Evolutionary conservation across 2,888 invertebrate genomes (phyloP).

Genomic region (Cremastinae sp.): DNA sequence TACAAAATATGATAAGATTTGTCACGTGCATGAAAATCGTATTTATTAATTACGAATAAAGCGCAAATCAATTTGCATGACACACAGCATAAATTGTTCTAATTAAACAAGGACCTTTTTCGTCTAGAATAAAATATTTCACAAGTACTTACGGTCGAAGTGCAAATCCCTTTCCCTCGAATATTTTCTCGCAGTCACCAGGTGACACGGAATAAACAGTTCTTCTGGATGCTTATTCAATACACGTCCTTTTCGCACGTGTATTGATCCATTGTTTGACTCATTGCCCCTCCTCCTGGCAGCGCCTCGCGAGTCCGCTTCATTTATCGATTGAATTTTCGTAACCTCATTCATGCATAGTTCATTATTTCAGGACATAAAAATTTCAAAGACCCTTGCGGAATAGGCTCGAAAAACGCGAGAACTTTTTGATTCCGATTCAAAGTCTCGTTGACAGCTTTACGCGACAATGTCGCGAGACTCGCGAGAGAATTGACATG

Average conservation of each 20-base stretch:
- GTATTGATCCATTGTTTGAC: constrained; percentile 77
- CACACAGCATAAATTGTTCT: too few species aligned
- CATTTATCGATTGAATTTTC: constrained; percentile 50
- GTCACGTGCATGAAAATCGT: too few species aligned
- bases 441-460: too few species aligned
- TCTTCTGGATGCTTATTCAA: constrained; percentile 43
- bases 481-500: too few species aligned
- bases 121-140: constrained; percentile 4
- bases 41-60: background rate
- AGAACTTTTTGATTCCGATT: constrained; percentile 5
- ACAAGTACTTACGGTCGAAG: constrained; percentile 29
- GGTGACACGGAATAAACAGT: constrained; percentile 49
- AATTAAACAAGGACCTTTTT: background rate
- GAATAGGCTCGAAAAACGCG: background rate
- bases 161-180: background rate
- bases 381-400: background rate
- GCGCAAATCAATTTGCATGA: too few species aligned
- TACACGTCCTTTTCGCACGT: constrained; percentile 50
- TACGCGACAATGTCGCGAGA: too few species aligned
- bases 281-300: constrained; percentile 41
- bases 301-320: constrained; percentile 20
- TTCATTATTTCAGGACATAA: background rate
- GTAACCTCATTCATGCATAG: constrained; percentile 42
- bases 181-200: constrained; percentile 18
- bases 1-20: too few species aligned